Conservation (phyloP, 1,140 invertebrate genomes). For the Psilanteris sp. region DNA sequence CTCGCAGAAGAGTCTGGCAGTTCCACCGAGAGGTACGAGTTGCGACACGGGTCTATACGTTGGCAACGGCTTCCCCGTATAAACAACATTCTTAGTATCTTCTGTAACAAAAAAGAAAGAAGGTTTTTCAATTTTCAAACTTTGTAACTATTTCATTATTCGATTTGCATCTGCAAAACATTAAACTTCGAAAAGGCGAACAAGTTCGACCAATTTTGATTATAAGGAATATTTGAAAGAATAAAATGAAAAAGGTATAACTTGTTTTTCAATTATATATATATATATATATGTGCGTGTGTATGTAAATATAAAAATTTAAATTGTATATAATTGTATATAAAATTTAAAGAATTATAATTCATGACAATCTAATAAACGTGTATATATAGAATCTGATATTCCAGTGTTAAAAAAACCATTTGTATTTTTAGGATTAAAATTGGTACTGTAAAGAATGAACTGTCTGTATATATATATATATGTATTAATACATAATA, state of each 20-base stretch:
- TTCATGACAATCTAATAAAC: too few relatives aligned
- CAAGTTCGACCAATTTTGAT: not conserved
- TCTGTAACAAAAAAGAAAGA: conserved; percentile 67
- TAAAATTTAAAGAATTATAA: too few relatives aligned
- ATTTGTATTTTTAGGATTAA: too few relatives aligned
- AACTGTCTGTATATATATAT: not conserved
- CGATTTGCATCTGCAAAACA: not conserved
- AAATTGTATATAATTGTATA: too few relatives aligned
- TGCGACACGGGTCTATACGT: conserved; percentile 79
- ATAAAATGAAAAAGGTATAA: too few relatives aligned
- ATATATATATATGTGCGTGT: too few relatives aligned
- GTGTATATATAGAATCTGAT: too few relatives aligned
- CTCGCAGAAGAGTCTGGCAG: conserved; percentile 86
- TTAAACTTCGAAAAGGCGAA: not conserved
- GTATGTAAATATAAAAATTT: too few relatives aligned
- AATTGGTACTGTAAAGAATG: too few relatives aligned
- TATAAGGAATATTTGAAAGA: not conserved
- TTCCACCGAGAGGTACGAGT: conserved; percentile 80
- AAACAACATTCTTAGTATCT: conserved; percentile 72
- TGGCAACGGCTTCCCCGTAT: conserved; percentile 78
- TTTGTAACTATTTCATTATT: conserved; percentile 28
- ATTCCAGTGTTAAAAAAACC: too few relatives aligned
- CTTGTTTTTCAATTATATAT: too few relatives aligned
- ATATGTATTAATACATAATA: too few relatives aligned
- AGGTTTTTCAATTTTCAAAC: conserved; percentile 31